A percentile compares a stretch with the other conserved stretches of the same genome.
Conservation (phyloP, 2,113 vertebrate species). For the Phoxinus phoxinus region DNA sequence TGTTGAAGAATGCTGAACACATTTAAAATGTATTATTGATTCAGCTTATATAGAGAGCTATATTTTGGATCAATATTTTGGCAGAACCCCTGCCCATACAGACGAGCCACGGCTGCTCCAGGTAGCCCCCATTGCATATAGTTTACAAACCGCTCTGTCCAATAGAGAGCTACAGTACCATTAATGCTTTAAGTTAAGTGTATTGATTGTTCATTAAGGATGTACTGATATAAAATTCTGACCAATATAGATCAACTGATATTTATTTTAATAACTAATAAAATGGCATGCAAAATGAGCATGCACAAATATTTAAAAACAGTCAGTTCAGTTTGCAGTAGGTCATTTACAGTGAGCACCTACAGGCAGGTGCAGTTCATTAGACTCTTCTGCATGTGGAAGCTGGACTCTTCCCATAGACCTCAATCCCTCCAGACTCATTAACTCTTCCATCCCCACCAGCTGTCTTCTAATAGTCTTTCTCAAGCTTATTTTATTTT, state of each 20-base stretch:
- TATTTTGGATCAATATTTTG: no score
- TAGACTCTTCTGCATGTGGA: constrained; percentile 26
- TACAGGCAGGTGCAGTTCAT: constrained; percentile 46
- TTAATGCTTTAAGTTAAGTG: background rate
- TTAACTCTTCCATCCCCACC: constrained; percentile 22
- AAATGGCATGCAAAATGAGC: background rate
- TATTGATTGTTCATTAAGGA: constrained; percentile 11
- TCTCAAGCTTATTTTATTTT: constrained; percentile 36
- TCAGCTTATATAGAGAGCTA: no score
- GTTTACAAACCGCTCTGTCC: constrained; percentile 5
- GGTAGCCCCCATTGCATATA: constrained; percentile 10
- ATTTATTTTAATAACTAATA: background rate
- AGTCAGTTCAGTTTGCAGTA: background rate
- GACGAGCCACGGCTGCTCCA: no score
- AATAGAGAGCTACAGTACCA: background rate
- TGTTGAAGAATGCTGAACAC: no score
- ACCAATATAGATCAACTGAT: background rate
- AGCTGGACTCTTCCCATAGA: constrained; percentile 29
- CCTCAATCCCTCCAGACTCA: constrained; percentile 32
- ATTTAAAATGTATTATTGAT: no score
- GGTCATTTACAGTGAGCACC: background rate
- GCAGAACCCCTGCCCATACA: no score
- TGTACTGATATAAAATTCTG: background rate
- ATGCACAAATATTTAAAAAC: background rate
- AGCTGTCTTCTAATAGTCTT: constrained; percentile 19